phyloP scores from a whole-genome alignment of 2,888 invertebrate species.

The Drosophila fulvimacula region DNA sequence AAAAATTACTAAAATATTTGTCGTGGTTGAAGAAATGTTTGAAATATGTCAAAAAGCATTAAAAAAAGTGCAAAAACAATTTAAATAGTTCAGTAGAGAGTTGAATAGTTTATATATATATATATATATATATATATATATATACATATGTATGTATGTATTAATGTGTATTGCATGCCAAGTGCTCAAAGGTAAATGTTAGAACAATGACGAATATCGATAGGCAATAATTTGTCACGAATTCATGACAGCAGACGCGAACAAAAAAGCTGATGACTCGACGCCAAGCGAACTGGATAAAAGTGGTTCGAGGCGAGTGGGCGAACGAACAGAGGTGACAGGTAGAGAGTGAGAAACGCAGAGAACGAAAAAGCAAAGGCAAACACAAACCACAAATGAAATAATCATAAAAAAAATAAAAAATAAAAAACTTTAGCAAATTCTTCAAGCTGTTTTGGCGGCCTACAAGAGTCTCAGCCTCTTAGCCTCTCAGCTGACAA shows the following conservation, averaged over 20 bases:
- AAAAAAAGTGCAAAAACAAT: constrained; percentile 10
- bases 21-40: not conserved
- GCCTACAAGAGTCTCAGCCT: constrained; percentile 42
- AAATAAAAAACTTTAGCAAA: constrained; percentile 43
- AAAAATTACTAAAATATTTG: constrained; percentile 7
- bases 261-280: constrained; percentile 25
- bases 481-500: constrained; percentile 28
- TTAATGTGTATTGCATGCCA: constrained; percentile 8
- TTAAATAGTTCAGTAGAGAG: constrained; percentile 3
- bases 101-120: too few species aligned
- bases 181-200: constrained; percentile 26
- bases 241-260: constrained; percentile 11
- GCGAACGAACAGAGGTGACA: constrained; percentile 11
- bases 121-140: not conserved
- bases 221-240: constrained; percentile 60
- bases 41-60: constrained; percentile 1
- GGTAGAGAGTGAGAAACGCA: not conserved
- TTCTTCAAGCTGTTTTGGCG: constrained; percentile 51
- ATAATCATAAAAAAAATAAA: constrained; percentile 21
- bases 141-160: not conserved
- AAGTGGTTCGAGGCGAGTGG: constrained; percentile 41
- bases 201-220: constrained; percentile 51
- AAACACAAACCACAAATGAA: constrained; percentile 10
- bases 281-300: constrained; percentile 18
- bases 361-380: not conserved